Conservation (phyloP, 2,888 invertebrate species). For the Baronia brevicornis region DNA sequence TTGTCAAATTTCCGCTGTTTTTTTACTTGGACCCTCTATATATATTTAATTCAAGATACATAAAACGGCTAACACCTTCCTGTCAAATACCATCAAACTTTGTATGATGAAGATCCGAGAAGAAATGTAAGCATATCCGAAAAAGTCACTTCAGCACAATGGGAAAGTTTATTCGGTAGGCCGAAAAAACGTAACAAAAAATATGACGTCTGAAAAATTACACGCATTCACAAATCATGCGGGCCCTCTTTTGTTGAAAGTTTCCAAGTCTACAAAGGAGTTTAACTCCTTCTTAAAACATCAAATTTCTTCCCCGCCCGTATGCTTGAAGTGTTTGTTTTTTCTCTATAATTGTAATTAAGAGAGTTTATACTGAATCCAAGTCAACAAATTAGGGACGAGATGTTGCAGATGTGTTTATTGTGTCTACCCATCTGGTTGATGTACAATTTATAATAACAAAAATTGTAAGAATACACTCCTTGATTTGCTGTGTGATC, state of each 20-base stretch:
- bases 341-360: constrained; percentile 17
- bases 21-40: constrained; percentile 2
- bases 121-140: constrained; percentile 52
- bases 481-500: too few relatives aligned
- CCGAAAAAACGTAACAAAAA: constrained; percentile 64
- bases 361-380: constrained; percentile 8
- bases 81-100: constrained; percentile 57
- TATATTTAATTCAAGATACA: constrained; percentile 29
- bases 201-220: constrained; percentile 75
- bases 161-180: constrained; percentile 62
- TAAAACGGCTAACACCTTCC: constrained; percentile 39
- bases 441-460: too few relatives aligned
- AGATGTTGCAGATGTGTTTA: background rate
- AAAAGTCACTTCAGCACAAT: constrained; percentile 64
- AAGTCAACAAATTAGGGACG: constrained; percentile 13
- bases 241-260: constrained; percentile 67
- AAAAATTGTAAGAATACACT: too few relatives aligned
- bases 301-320: constrained; percentile 40
- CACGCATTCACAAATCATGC: constrained; percentile 74
- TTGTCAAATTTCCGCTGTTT: too few relatives aligned
- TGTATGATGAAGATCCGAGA: constrained; percentile 48
- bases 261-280: constrained; percentile 60
- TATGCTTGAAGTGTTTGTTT: constrained; percentile 35
- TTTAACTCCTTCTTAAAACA: constrained; percentile 60
- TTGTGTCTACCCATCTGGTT: too few relatives aligned